Evolutionary conservation across 1,140 invertebrate genomes (phyloP).

Genomic region (Drosophila suzukii): DNA sequence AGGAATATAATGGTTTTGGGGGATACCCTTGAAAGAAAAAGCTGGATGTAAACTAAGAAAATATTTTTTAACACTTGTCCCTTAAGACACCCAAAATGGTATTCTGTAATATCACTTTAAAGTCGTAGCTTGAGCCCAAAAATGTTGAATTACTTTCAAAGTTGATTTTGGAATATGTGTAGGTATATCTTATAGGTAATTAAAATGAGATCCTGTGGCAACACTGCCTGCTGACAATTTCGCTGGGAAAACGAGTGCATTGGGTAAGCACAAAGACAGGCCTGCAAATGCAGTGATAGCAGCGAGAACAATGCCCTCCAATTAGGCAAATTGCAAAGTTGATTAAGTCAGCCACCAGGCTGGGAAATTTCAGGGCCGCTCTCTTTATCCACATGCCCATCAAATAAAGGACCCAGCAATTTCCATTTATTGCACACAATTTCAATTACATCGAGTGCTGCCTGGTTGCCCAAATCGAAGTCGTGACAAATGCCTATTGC

Average conservation of each 20-base stretch:
- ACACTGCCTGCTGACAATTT: not conserved
- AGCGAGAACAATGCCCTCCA: constrained; percentile 43
- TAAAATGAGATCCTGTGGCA: not conserved
- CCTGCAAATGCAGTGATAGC: constrained; percentile 21
- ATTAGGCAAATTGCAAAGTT: constrained; percentile 49
- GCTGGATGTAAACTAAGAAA: too few relatives aligned
- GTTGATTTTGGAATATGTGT: not conserved
- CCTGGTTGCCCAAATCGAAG: constrained; percentile 40
- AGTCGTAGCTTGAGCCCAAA: too few relatives aligned
- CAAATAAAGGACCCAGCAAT: constrained; percentile 46
- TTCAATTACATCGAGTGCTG: constrained; percentile 71
- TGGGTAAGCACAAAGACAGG: constrained; percentile 10
- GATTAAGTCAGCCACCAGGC: constrained; percentile 28
- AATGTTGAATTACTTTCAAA: too few relatives aligned
- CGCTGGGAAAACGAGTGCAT: constrained; percentile 8
- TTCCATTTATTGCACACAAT: constrained; percentile 56
- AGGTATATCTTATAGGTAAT: not conserved
- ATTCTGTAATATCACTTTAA: too few relatives aligned
- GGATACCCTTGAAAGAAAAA: too few relatives aligned
- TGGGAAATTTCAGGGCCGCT: constrained; percentile 27
- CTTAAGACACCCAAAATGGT: too few relatives aligned
- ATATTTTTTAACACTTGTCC: too few relatives aligned
- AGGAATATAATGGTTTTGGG: too few relatives aligned
- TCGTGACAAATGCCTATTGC: constrained; percentile 58
- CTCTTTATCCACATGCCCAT: constrained; percentile 24